Evolutionary conservation across 1,140 invertebrate genomes (phyloP), one percentile per base, ranked within the genome.

Genomic region (Dendrolimus punctatus): DNA sequence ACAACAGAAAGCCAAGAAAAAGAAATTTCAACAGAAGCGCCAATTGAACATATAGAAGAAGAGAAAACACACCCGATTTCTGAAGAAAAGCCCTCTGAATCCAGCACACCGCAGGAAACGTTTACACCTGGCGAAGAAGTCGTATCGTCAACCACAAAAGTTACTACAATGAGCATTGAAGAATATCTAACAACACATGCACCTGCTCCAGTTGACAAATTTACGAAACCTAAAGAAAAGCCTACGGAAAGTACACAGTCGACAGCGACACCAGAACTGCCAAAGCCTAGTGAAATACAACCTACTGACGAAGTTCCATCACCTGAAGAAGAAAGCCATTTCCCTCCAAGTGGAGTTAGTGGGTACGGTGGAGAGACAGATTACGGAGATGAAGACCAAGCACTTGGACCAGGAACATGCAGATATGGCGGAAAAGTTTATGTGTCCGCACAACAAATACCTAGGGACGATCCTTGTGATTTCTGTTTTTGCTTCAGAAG

Each of bases 401-500:
- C 92, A 5, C 94, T 95, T 65, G 95, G 95, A 46, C 95, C 94
- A 38, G 95, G 95, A 55, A 97, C 95, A 40, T 98, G 96, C 74
- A 89, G 96, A 63, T 97, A 96, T 71, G 95, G 95, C 47, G 95
- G 95, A 63, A 96, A 96, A 84, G 92, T 97, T 41, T 98, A 96
- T 73, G 94, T 97, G 40, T 97, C 95, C 1, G 96, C 96, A 5
- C 96, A 98, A 87, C 96, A 98, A 88, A 97, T 98, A 60, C 96
- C 96, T 23, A 89, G 96, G 64, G 94, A 96, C 57, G 95, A 98
- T 88, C 95, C 96, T 39, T 98, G 96, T 76, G 96, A 98, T 74
- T 98, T 98, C 89, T 98, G 96, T 85, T 98, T 98, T 92, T 98
- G 96, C 89, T 98, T 98, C 89, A 91, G 96, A 83, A 96, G 95